Base-by-base conservation (phyloP, 2,797 vertebrate genomes). In the Sebastes paucispinis region DNA sequence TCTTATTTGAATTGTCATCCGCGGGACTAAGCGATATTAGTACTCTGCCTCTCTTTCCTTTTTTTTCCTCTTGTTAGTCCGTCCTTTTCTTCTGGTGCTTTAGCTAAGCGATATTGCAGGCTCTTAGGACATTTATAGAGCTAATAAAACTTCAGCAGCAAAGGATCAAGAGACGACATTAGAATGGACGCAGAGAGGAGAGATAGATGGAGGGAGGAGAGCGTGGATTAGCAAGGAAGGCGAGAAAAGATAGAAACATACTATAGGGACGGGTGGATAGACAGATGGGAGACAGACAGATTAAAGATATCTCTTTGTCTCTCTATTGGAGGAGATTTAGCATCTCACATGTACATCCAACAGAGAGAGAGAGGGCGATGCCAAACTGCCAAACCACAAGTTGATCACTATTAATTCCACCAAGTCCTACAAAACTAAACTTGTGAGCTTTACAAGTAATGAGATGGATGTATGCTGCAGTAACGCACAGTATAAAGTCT, bases 41-140 rank as follows among this genome's bases (percentile, higher is more conserved):
- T 59, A 57, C 64, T 79, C 75, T 50, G 70, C 36, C 60, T 43
- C 22, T 24, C 50, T 79, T 71, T 71, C 12, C n/a, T 57, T 62
- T 39, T 39, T 74, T 77, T 32, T 63, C 4, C 6, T 8, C 73
- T 78, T 82, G 77, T 73, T 78, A 39, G 82, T 77, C 83, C 85
- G 73, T 89, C 67, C 79, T 87, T 64, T 84, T 70, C 80, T 86
- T 83, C 64, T 69, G 36, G 85, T 87, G 69, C 87, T 91, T 92
- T 68, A 78, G 85, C 82, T 87, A 91, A 92, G 86, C 66, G 85
- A 89, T 90, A 88, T 73, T 70, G 85, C 87, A 89, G 92, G 80
- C 94, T 94, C 91, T 94, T 88, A 91, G 90, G 88, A 95, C 95
- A 93, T 96, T 95, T 94, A 95, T 94, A 85, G 91, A 82, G 75